Evolutionary conservation across 2,797 vertebrate species (phyloP).

Genomic region (Austrolebias charrua): DNA sequence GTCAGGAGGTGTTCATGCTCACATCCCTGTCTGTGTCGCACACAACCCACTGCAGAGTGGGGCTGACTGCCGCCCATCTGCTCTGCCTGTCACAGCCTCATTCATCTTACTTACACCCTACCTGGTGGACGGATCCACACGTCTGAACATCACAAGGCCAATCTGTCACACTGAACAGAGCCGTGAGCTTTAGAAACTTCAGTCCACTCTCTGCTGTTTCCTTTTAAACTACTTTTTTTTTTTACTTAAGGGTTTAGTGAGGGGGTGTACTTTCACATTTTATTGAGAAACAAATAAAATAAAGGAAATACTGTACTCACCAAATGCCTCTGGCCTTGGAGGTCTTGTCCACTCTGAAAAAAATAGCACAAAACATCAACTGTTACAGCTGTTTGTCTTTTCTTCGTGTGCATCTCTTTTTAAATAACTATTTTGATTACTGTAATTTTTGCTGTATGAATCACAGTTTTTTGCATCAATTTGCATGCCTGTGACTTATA

Average conservation of each 20-base stretch:
- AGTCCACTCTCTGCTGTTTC: neutral
- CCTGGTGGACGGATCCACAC: constrained; percentile 21
- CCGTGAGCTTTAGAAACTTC: neutral
- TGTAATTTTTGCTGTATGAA: too few relatives aligned
- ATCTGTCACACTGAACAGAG: constrained; percentile 18
- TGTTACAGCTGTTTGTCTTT: constrained; percentile 5
- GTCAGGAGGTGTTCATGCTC: constrained; percentile 45
- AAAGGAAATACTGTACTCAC: constrained; percentile 70
- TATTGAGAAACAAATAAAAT: too few relatives aligned
- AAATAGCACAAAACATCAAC: constrained; percentile 29
- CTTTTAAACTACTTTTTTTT: neutral
- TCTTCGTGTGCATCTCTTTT: neutral
- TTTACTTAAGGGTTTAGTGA: too few relatives aligned
- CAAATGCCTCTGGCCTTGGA: constrained; percentile 78
- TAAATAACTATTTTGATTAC: neutral
- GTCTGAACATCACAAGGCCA: constrained; percentile 11
- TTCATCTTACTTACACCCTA: constrained; percentile 49
- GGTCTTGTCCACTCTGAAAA: constrained; percentile 82
- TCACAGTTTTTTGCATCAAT: too few relatives aligned
- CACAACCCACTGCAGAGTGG: constrained; percentile 61
- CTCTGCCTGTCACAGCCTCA: constrained; percentile 44
- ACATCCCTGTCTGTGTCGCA: constrained; percentile 45
- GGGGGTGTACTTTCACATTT: too few relatives aligned
- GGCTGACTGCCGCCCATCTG: constrained; percentile 47
- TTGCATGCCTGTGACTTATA: too few relatives aligned